Percentiles rank a stretch among this genome's conserved stretches.
Conservation (phyloP, 2,888 invertebrate genomes). For the Mantis religiosa region DNA sequence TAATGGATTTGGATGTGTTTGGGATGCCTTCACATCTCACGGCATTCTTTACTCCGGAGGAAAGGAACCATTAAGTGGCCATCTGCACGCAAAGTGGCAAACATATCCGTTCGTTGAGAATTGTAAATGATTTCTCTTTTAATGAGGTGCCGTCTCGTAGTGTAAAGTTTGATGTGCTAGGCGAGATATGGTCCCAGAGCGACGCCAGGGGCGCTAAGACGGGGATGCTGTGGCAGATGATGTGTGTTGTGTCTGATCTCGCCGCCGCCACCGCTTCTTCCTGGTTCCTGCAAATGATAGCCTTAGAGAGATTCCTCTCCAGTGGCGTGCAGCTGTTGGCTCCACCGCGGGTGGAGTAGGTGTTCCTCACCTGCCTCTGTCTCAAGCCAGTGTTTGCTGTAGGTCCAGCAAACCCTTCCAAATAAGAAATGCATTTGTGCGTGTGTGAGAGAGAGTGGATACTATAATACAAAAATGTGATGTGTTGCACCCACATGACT, state of each 20-base stretch:
- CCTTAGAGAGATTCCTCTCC: neutral
- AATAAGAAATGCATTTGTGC: no score
- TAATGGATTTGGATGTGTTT: slow-evolving; percentile 1
- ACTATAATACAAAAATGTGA: no score
- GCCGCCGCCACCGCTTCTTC: slow-evolving; percentile 8
- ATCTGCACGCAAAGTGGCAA: neutral
- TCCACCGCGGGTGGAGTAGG: no score
- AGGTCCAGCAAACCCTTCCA: no score
- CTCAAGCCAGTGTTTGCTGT: no score
- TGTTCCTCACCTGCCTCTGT: neutral
- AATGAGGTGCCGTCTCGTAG: neutral
- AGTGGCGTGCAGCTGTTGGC: neutral
- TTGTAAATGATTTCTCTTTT: slow-evolving; percentile 4
- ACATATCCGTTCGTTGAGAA: neutral
- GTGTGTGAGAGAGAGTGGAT: no score
- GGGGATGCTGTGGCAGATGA: neutral
- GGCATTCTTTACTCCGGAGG: neutral
- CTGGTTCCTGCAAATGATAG: slow-evolving; percentile 15
- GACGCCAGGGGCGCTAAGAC: neutral
- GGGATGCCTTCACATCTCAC: neutral
- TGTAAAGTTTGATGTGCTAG: neutral
- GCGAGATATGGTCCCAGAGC: neutral
- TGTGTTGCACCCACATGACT: no score
- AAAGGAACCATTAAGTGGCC: neutral
- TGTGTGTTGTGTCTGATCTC: neutral